Conservation (phyloP, 2,797 vertebrate species). For the Oophaga sylvatica region DNA sequence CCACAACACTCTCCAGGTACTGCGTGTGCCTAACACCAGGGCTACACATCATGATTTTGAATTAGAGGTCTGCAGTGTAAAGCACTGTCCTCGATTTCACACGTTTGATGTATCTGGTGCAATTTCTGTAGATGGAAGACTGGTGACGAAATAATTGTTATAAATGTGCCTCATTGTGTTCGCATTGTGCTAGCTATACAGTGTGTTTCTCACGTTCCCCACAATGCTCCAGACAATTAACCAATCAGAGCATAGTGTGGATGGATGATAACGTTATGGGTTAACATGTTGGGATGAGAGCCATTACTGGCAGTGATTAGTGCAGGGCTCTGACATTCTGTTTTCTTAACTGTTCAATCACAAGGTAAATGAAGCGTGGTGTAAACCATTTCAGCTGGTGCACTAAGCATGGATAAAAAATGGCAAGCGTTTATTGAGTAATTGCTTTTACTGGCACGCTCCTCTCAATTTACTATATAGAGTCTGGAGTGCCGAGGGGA, state of each 20-base stretch:
- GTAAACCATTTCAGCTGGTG: constrained; percentile 3
- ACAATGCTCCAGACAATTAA: constrained; percentile 44
- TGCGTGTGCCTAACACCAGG: too few species aligned
- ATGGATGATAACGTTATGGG: constrained; percentile 17
- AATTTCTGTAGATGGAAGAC: not conserved
- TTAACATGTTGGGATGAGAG: constrained; percentile 1
- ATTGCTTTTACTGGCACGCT: not conserved
- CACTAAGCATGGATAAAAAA: not conserved
- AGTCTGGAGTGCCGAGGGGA: not conserved
- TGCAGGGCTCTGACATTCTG: not conserved
- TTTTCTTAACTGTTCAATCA: not conserved
- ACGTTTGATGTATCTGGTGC: not conserved
- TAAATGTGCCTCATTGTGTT: not conserved
- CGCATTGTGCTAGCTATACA: not conserved
- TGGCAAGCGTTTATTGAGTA: not conserved
- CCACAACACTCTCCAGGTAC: too few species aligned
- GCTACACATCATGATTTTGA: too few species aligned
- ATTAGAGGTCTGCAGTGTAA: not conserved
- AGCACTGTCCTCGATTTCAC: not conserved
- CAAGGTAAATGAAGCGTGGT: constrained; percentile 2
- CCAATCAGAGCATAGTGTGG: constrained; percentile 8
- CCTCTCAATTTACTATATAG: not conserved
- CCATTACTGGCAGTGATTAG: constrained; percentile 15
- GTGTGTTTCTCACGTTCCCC: not conserved
- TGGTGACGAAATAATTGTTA: not conserved